Base-by-base conservation (phyloP, 2,113 vertebrate species). In the Sterna hirundo region DNA sequence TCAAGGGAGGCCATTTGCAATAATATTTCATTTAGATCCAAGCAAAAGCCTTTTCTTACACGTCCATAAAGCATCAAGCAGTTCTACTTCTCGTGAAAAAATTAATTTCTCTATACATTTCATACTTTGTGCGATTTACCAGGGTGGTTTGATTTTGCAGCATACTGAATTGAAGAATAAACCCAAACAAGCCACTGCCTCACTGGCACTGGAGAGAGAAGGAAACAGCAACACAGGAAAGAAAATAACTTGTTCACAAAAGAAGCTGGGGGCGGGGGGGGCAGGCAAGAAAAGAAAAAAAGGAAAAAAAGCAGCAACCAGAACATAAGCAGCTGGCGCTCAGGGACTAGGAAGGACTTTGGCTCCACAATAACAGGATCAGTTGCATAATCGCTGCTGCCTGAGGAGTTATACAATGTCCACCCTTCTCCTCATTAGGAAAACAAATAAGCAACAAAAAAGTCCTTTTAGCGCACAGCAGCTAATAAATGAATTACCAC, bases 321-420 rank as follows among this genome's bases (percentile, higher is more conserved):
- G 42, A 90, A 75, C 22, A 86, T 77, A 86, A 89, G 77, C 91
- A 95, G 94, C 95, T 95, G 94, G 83, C 6, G n/a, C 86, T 92
- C 55, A 71, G 89, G 80, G 91, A 96, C 81, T 87, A 55, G 52
- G 77, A 91, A 93, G 86, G 86, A 94, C 89, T 91, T 71, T 7
- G 1, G 69, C 55, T 94, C 61, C 89, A 95, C 69, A 68, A 52
- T 71, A 95, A 84, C 94, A 94, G 70, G 57, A 95, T 89, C 91
- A 52, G 91, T 94, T 97, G 96, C 94, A 93, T 96, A 96, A 96
- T 94, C 16, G 0, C 29, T 68, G 65, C 74, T 91, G 91, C 89
- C 61, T 95, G 83, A 91, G 65, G 94, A 92, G 86, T 96, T 96
- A 96, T 71, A 95, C 83, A 91, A 94, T 78, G 65, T 84, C 77